Conservation (phyloP, 2,113 vertebrate species). For the Crotalus viridis region DNA sequence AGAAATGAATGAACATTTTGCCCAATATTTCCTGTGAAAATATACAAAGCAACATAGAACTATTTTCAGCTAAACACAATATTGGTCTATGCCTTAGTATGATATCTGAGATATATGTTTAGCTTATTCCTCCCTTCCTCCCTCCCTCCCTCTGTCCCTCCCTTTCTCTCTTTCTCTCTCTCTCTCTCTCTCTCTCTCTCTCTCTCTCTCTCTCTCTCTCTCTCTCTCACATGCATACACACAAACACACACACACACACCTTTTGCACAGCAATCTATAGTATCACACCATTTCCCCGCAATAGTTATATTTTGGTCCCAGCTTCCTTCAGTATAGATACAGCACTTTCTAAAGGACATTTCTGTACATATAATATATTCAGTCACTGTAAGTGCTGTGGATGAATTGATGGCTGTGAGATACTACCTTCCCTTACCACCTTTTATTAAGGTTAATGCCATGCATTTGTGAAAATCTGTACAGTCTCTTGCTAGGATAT, state of each 20-base stretch:
- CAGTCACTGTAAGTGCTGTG: slow-evolving; percentile 18
- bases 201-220: no score
- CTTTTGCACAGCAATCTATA: slow-evolving; percentile 6
- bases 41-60: neutral
- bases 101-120: neutral
- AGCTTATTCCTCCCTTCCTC: neutral
- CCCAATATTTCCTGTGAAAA: neutral
- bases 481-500: slow-evolving; percentile 40
- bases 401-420: slow-evolving; percentile 28
- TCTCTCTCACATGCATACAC: neutral
- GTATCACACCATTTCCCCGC: slow-evolving; percentile 28
- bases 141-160: neutral
- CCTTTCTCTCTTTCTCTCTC: no score
- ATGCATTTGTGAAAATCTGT: slow-evolving; percentile 60
- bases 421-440: slow-evolving; percentile 22
- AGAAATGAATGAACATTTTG: neutral
- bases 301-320: slow-evolving; percentile 34
- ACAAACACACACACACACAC: neutral
- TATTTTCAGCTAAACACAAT: neutral
- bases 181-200: neutral
- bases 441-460: slow-evolving; percentile 46
- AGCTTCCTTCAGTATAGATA: slow-evolving; percentile 21
- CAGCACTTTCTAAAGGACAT: slow-evolving; percentile 14
- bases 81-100: neutral
- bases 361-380: slow-evolving; percentile 35